Base-by-base conservation (phyloP, 2,888 invertebrate genomes). In the Eumacrocentrus americanus region DNA sequence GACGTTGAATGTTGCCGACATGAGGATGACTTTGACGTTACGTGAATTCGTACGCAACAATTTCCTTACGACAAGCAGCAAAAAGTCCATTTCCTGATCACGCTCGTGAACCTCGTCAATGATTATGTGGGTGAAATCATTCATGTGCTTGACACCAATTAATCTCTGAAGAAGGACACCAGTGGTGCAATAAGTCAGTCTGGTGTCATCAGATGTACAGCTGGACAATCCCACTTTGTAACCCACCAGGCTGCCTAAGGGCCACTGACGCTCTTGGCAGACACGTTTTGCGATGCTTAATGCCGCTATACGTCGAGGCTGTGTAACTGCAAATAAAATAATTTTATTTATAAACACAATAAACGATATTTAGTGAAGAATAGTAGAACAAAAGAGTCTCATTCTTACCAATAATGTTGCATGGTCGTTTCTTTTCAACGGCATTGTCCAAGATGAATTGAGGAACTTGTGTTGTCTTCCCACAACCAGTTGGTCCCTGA, bases 61-160 rank as follows among this genome's bases (percentile, higher is more conserved):
- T 70, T 90, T 91, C 64, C 91, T 88, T 0, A 96, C 89, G 7
- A 98, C 82, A 9, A 97, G 83, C 18, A 98, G 79, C 1, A 94
- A 82, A 76, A 98, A 95, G 76, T 98, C 98, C 86, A 95, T 92
- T 22, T 96, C 92, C 75, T 93, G 90, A 69, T 92, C 92, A 37
- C 98, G 84, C 80, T 98, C 98, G 72, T 98, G 95, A 0, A 97
- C 92, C 83, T 98, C 97, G 76, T 97, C 97, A 5, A 98, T 83
- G 61, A 97, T 89, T 37, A 98, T 87, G 75, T 98, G 98, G 0
- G 95, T 94, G 73, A 85, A 97, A 61, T 89, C 85, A 44, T 87
- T 85, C 82, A 97, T 84, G 20, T 86, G 87, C 77, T 91, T 92
- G 0, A 83, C 74, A 16, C 75, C 75, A 29, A 96, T 84, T 3